Evolutionary conservation across 2,797 vertebrate species (phyloP).

Genomic region (Dallia pectoralis): DNA sequence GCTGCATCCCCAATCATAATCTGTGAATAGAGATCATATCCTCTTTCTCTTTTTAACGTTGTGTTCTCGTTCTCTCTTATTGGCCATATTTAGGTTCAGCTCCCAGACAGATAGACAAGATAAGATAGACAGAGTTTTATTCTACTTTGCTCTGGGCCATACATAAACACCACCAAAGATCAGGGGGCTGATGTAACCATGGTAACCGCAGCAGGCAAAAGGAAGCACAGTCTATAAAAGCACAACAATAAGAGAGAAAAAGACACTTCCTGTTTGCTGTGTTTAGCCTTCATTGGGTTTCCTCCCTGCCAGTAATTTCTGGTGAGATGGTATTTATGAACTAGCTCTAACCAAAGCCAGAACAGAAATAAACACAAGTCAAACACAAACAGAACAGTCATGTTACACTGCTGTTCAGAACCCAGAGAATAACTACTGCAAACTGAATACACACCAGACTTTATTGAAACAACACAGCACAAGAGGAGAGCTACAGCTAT

Average conservation of each 20-base stretch:
- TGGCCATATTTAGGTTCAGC: not conserved
- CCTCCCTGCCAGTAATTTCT: slow-evolving; percentile 49
- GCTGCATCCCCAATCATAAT: slow-evolving; percentile 67
- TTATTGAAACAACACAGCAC: not conserved
- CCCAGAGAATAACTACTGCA: not conserved
- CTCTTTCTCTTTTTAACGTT: slow-evolving; percentile 64
- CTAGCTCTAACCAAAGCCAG: not conserved
- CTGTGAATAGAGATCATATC: slow-evolving; percentile 72
- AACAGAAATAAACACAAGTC: not conserved
- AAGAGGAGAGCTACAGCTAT: not conserved
- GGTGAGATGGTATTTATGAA: slow-evolving; percentile 27
- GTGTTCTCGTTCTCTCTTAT: slow-evolving; percentile 47
- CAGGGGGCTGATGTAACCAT: slow-evolving; percentile 48
- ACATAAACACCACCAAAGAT: slow-evolving; percentile 55
- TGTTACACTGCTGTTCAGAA: not conserved
- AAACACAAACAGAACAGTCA: not conserved
- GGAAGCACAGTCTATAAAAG: slow-evolving; percentile 75
- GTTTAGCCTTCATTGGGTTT: slow-evolving; percentile 70
- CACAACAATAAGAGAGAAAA: slow-evolving; percentile 70
- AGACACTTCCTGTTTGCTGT: slow-evolving; percentile 77
- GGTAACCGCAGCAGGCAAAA: slow-evolving; percentile 51
- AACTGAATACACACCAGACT: not conserved
- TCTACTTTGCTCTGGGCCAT: slow-evolving; percentile 38
- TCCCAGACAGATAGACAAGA: too few species aligned
- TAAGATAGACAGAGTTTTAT: not conserved